Evolutionary conservation across 2,888 invertebrate species (phyloP).

Genomic region (Chalcis sispes): DNA sequence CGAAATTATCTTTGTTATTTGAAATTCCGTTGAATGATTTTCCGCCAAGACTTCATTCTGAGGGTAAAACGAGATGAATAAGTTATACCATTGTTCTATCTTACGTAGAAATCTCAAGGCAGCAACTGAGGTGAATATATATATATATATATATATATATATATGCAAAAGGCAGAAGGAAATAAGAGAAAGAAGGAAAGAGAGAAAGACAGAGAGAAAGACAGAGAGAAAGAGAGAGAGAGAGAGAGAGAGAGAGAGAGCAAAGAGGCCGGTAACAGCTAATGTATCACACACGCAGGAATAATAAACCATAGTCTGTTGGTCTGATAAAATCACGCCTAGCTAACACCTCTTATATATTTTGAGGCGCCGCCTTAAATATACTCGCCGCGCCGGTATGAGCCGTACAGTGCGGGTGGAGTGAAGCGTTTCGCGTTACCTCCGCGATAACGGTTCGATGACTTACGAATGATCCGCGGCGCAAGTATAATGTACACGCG

Average conservation of each 20-base stretch:
- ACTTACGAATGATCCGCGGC: neutral
- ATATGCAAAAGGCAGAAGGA: constrained; percentile 3
- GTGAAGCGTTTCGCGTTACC: constrained; percentile 13
- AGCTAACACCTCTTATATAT: neutral
- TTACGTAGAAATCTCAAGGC: neutral
- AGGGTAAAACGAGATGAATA: constrained; percentile 14
- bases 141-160: too few species aligned
- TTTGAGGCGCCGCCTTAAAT: neutral
- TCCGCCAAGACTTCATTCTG: neutral
- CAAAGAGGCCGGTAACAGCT: neutral
- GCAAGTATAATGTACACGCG: neutral
- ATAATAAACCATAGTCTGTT: constrained; percentile 25
- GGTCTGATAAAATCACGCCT: constrained; percentile 6
- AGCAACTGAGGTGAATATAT: too few species aligned
- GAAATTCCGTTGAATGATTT: neutral
- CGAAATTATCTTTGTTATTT: constrained; percentile 6
- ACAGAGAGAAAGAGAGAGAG: too few species aligned
- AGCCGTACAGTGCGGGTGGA: neutral
- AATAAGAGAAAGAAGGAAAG: too few species aligned
- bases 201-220: too few species aligned
- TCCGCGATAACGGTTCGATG: constrained; percentile 17
- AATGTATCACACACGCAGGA: constrained; percentile 26
- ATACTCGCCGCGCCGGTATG: neutral
- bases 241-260: too few species aligned
- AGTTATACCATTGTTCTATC: constrained; percentile 34